Percentiles rank a stretch among this genome's conserved stretches.
Conservation (phyloP, 1,140 invertebrate species). For the Pseudobourletiella spinata region DNA sequence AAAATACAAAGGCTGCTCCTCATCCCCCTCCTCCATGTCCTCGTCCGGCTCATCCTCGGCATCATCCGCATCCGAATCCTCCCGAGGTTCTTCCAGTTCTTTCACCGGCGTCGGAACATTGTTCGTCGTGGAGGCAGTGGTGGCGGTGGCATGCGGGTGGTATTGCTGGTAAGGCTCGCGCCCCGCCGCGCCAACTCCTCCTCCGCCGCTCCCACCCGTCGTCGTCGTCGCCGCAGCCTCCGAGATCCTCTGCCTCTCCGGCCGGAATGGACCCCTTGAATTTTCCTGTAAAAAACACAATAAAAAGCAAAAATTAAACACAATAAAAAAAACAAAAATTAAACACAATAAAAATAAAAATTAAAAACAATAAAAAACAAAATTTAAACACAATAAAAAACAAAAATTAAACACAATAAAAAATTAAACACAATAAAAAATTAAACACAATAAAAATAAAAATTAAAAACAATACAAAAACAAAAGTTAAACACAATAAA, state of each 20-base stretch:
- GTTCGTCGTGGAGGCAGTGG: background rate
- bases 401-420: no score
- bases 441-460: no score
- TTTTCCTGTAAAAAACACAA: conserved; percentile 31
- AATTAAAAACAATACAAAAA: no score
- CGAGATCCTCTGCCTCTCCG: conserved; percentile 29
- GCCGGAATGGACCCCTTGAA: conserved; percentile 36
- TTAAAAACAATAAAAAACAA: no score
- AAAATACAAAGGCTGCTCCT: background rate
- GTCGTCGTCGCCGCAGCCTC: conserved; percentile 4
- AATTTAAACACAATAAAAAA: no score
- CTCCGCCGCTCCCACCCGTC: conserved; percentile 34
- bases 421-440: no score
- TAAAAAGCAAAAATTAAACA: background rate
- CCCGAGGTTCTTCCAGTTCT: conserved; percentile 29
- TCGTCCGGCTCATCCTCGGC: conserved; percentile 17
- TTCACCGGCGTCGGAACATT: background rate
- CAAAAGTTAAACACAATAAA: no score
- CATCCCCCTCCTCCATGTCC: no score
- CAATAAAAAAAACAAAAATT: background rate
- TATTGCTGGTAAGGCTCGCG: conserved; percentile 23
- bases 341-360: no score
- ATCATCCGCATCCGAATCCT: conserved; percentile 21
- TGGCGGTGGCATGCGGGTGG: conserved; percentile 4
- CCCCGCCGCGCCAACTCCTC: background rate